These are phyloP conservation scores for Rhinolophus ferrumequinum DNA, from an alignment of 2,113 vertebrate genomes.

Conservation along the genomic window DNA sequence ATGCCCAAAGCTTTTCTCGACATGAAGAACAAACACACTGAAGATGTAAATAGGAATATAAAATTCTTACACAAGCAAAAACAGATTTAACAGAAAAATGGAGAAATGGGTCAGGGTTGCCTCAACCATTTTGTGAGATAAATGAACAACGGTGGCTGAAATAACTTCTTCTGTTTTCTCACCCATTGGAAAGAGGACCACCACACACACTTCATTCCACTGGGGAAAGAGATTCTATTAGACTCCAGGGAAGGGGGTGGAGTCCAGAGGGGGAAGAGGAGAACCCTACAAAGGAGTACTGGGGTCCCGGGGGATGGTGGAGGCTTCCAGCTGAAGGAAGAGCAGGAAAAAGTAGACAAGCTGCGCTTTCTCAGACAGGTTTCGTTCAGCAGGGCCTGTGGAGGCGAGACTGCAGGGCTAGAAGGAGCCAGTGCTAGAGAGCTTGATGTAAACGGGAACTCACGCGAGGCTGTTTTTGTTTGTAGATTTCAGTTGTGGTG, in stretches of 20 bases:
- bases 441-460: background rate
- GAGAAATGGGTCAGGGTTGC: background rate
- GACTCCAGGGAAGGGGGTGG: background rate
- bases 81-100: background rate
- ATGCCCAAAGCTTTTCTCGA: background rate
- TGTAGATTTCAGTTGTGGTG: background rate
- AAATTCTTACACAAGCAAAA: background rate
- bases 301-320: background rate
- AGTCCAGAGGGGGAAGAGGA: background rate
- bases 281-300: background rate
- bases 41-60: background rate
- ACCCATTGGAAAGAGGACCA: background rate
- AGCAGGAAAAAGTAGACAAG: background rate
- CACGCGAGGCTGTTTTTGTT: background rate
- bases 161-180: background rate
- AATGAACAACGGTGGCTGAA: background rate
- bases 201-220: background rate
- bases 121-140: background rate
- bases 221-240: background rate
- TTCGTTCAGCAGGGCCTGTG: rapidly evolving
- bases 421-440: rapidly evolving
- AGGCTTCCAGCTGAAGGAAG: background rate
- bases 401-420: background rate
- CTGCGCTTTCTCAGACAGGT: background rate
- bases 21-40: background rate